Conservation (phyloP, 2,113 vertebrate genomes). For the Ailurus styani region DNA sequence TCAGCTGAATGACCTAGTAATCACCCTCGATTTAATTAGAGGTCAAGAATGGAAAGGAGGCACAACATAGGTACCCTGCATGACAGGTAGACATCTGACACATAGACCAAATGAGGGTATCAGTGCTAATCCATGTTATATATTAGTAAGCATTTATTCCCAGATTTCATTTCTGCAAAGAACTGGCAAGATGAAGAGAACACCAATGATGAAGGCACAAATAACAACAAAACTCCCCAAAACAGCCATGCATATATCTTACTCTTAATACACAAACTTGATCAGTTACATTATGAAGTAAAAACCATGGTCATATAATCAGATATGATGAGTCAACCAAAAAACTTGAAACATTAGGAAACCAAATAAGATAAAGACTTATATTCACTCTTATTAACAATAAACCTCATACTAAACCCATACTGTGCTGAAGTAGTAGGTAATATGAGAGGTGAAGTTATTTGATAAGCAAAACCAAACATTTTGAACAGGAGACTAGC, state of each 20-base stretch:
- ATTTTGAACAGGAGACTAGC: neutral
- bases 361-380: conserved; percentile 28
- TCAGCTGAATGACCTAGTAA: neutral
- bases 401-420: neutral
- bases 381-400: neutral
- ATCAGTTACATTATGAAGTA: neutral
- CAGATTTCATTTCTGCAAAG: neutral
- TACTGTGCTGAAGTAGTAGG: neutral
- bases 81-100: neutral
- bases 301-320: neutral
- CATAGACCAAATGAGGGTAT: neutral
- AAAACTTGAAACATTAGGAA: neutral
- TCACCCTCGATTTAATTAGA: neutral
- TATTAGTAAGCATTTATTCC: neutral
- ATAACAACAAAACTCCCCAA: neutral
- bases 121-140: neutral
- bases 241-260: neutral
- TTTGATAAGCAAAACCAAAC: neutral
- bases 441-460: neutral
- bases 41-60: neutral
- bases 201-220: neutral
- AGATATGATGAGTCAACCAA: neutral
- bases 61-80: neutral
- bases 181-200: neutral
- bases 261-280: neutral